Percentiles rank a stretch among this genome's conserved stretches.
These are phyloP conservation scores for Neocrepidodera transversa DNA, from an alignment of 2,888 invertebrate species.

Conservation along the genomic window DNA sequence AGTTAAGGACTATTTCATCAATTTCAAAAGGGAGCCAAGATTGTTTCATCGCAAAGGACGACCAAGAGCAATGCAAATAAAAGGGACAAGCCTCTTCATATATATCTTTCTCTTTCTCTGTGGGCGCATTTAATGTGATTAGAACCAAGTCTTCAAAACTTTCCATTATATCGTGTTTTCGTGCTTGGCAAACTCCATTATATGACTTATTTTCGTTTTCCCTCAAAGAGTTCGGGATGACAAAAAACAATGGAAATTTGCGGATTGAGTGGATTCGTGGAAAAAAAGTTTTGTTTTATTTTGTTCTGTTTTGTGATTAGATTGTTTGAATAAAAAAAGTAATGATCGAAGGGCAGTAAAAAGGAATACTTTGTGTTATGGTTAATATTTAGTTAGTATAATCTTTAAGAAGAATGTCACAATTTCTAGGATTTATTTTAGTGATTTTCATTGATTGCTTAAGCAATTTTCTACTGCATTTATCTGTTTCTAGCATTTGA, in stretches of 20 bases:
- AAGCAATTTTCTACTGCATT: no score
- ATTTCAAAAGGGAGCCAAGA: not conserved
- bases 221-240: not conserved
- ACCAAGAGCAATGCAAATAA: conserved; percentile 24
- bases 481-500: no score
- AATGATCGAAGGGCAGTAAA: no score
- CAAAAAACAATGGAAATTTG: not conserved
- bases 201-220: conserved; percentile 31
- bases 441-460: no score
- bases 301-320: not conserved
- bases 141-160: conserved; percentile 23
- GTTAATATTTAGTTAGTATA: no score
- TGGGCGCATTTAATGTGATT: conserved; percentile 25
- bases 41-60: not conserved
- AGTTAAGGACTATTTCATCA: not conserved
- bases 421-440: no score
- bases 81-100: conserved; percentile 12
- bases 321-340: no score
- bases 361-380: no score
- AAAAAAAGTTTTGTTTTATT: not conserved
- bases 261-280: not conserved
- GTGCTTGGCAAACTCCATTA: conserved; percentile 14
- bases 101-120: no score
- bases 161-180: conserved; percentile 25
- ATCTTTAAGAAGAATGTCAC: no score